Evolutionary conservation across 37 sponge, comb jelly and placozoan species (phyloP).

Genomic region (Haliclona indistincta): DNA sequence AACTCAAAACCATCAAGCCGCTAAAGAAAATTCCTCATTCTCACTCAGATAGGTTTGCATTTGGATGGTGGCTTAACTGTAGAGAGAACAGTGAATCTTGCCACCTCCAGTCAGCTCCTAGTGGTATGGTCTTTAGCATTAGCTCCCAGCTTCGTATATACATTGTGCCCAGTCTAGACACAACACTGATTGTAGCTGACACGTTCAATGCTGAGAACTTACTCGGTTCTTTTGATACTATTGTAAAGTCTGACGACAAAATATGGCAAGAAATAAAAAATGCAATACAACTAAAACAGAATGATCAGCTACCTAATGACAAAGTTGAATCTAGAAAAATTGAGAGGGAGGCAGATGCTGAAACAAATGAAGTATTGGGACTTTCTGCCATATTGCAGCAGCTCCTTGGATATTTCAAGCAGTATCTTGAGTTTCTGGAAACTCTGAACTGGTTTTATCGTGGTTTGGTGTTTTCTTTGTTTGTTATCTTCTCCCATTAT

Average conservation of each 20-base stretch:
- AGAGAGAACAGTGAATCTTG: constrained; percentile 2
- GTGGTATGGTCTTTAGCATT: constrained; percentile 22
- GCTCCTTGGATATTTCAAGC: too few species aligned
- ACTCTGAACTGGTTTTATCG: too few species aligned
- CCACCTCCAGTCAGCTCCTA: constrained; percentile 26
- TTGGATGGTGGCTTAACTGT: constrained; percentile 73
- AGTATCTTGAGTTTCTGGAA: too few species aligned
- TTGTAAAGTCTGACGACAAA: background rate
- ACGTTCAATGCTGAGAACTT: background rate
- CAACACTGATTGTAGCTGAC: constrained; percentile 15
- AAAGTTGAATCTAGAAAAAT: too few species aligned
- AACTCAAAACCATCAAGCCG: background rate
- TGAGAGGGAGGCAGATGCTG: too few species aligned
- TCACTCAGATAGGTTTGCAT: constrained; percentile 15
- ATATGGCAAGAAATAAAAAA: background rate
- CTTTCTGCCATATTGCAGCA: too few species aligned
- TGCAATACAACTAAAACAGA: background rate
- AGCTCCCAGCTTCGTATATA: constrained; percentile 41
- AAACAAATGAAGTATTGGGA: too few species aligned
- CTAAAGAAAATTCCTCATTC: background rate
- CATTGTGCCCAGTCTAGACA: constrained; percentile 18
- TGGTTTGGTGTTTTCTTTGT: too few species aligned
- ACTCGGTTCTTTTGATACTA: background rate
- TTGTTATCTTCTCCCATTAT: too few species aligned
- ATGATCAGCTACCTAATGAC: too few species aligned